Base-by-base conservation (phyloP, 2,888 invertebrate species). In the Scaptomyza polygonia region DNA sequence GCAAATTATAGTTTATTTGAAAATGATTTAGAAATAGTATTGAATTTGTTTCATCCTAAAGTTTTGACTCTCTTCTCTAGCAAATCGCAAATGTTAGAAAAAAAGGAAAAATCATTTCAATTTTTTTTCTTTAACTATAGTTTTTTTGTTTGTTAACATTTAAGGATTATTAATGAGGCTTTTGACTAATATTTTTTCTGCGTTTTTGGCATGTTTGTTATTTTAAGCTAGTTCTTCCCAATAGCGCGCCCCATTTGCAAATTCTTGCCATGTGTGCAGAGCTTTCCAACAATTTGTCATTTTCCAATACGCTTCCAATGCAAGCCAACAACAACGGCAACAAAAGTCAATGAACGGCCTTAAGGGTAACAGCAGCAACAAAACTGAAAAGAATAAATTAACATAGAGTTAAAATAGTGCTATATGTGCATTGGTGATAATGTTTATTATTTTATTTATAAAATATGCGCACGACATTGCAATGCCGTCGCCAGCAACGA, bases 311-410 rank as follows among this genome's bases (percentile, higher is more conserved):
- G 16, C n/a, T 58, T 80, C 65, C 78, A 71, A 64, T 72, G 56
- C 25, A 49, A 55, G 32, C 48, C 44, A n/a, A 53, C 32, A 27
- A 21, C 61, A 65, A 72, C 59, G 29, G 8, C 12, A 34, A 3
- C 45, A 40, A 25, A 67, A 78, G 83, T 84, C 83, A 84, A 84
- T 83, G 83, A 84, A 84, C 83, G 86, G 76, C 83, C 88, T 88
- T 86, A 88, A 57, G 27, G n/a, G 12, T 49, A 47, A 21, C 44
- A 18, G 11, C 40, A 63, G 49, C 36, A 54, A 52, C 34, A 67
- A 39, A 30, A 29, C 29, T 54, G 58, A 52, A 55, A 69, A 58
- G 64, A 61, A 77, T 77, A 58, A 64, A 68, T 67, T 59, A 54
- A 63, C 25, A 64, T 71, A 48, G 64, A 52, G 40, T 34, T 52